phyloP scores from a whole-genome alignment of 2,797 vertebrate species.

The Platyrinchus mystaceus region DNA sequence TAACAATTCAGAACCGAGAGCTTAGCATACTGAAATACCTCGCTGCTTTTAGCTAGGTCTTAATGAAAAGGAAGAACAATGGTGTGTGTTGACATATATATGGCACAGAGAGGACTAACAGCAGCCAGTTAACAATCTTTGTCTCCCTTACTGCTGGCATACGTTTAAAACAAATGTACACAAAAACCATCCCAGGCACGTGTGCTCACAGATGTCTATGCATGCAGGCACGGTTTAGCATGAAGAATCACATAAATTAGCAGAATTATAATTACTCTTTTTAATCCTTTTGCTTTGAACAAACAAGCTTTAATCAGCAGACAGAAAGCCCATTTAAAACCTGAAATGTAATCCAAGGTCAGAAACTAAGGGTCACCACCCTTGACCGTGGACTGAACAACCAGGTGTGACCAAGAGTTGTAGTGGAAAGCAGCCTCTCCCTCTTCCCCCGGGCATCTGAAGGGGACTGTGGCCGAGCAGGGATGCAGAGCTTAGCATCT shows the following conservation, averaged over 20 bases:
- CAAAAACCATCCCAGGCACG: conserved; percentile 25
- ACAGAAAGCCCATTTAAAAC: conserved; percentile 63
- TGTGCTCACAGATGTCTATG: conserved; percentile 30
- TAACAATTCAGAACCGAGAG: conserved; percentile 11
- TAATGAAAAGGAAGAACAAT: conserved; percentile 42
- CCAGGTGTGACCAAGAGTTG: conserved; percentile 63
- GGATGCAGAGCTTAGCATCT: not conserved
- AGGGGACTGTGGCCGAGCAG: not conserved
- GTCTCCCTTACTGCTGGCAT: conserved; percentile 41
- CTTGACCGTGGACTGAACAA: conserved; percentile 73
- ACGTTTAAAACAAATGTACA: conserved; percentile 40
- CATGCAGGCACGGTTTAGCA: conserved; percentile 38
- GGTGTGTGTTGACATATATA: conserved; percentile 17
- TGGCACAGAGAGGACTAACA: conserved; percentile 38
- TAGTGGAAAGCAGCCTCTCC: conserved; percentile 13
- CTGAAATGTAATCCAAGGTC: conserved; percentile 73
- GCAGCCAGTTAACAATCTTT: conserved; percentile 50
- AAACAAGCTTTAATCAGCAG: conserved; percentile 72
- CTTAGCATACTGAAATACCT: conserved; percentile 9
- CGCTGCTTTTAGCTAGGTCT: conserved; percentile 33
- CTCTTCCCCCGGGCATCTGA: not conserved
- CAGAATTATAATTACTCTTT: conserved; percentile 65
- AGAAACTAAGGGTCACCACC: conserved; percentile 72
- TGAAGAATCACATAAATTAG: conserved; percentile 56
- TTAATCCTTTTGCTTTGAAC: conserved; percentile 66